Conservation (phyloP, 2,113 vertebrate genomes). For the Struthidea cinerea region DNA sequence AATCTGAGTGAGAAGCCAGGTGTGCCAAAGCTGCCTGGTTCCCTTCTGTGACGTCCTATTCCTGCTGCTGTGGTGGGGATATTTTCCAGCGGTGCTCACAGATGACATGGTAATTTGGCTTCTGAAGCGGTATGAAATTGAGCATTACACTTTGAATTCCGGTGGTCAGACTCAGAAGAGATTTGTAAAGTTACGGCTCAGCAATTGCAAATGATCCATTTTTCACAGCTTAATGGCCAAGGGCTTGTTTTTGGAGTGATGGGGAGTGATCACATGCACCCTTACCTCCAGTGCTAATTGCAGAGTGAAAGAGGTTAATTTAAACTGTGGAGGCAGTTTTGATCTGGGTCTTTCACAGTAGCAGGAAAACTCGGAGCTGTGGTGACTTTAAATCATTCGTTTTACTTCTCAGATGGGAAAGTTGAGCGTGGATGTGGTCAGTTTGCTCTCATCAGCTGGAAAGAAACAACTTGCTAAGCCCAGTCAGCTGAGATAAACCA, state of each 20-base stretch:
- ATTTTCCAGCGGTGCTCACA: neutral
- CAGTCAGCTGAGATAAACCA: neutral
- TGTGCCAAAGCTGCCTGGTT: neutral
- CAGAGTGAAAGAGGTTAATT: neutral
- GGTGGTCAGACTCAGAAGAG: neutral
- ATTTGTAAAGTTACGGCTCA: slow-evolving; percentile 12
- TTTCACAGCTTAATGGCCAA: slow-evolving; percentile 5
- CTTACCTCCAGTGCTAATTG: slow-evolving; percentile 3
- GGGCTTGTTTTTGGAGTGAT: neutral
- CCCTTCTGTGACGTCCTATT: neutral
- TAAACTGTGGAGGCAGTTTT: neutral
- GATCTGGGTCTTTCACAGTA: neutral
- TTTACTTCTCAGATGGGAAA: neutral
- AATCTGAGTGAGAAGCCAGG: neutral
- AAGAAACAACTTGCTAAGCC: neutral
- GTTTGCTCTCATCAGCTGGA: neutral
- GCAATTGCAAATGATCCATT: slow-evolving; percentile 23
- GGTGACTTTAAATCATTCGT: neutral
- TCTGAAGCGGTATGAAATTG: slow-evolving; percentile 24
- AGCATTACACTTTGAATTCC: slow-evolving; percentile 25
- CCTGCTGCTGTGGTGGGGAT: neutral
- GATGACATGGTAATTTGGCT: slow-evolving; percentile 16
- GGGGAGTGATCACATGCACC: neutral
- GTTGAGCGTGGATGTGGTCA: accelerated
- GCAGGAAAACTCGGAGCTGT: neutral